Percentiles rank a stretch among this genome's conserved stretches.
phyloP scores from a whole-genome alignment of 2,113 vertebrate genomes.

The Tetrax tetrax region DNA sequence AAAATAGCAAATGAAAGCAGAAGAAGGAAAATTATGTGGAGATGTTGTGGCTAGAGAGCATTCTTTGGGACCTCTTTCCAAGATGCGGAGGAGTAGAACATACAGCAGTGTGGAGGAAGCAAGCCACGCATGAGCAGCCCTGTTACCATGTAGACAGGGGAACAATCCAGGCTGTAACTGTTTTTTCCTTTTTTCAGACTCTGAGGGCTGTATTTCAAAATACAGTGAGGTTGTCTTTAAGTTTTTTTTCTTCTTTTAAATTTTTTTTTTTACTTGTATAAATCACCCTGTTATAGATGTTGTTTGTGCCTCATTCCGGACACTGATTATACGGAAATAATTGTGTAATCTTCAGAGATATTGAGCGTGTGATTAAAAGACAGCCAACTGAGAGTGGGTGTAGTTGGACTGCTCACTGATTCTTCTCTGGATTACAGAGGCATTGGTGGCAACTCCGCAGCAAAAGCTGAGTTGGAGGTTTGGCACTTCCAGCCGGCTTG shows the following conservation, averaged over 20 bases:
- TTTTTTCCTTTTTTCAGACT: neutral
- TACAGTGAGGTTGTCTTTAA: neutral
- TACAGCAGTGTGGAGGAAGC: neutral
- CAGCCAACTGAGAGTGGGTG: slow-evolving; percentile 35
- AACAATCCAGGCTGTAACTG: neutral
- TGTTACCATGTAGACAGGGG: neutral
- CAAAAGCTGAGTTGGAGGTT: neutral
- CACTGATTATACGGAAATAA: slow-evolving; percentile 58
- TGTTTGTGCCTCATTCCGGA: slow-evolving; percentile 40
- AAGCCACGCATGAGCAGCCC: neutral
- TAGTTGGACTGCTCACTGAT: slow-evolving; percentile 1
- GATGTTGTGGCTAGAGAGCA: neutral
- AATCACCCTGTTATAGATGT: neutral
- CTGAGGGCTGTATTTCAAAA: neutral
- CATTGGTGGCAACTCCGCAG: slow-evolving; percentile 7
- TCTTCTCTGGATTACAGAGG: neutral
- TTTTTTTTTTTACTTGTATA: neutral
- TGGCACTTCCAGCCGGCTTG: neutral
- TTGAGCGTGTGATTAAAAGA: slow-evolving; percentile 59
- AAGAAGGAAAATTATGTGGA: neutral
- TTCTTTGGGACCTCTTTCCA: neutral
- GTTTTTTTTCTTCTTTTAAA: neutral
- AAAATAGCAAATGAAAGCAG: neutral
- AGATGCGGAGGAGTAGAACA: neutral
- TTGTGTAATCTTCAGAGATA: slow-evolving; percentile 54